Evolutionary conservation across 1,140 invertebrate genomes (phyloP), one percentile per base, ranked within the genome.

Genomic region (Nephila pilipes): DNA sequence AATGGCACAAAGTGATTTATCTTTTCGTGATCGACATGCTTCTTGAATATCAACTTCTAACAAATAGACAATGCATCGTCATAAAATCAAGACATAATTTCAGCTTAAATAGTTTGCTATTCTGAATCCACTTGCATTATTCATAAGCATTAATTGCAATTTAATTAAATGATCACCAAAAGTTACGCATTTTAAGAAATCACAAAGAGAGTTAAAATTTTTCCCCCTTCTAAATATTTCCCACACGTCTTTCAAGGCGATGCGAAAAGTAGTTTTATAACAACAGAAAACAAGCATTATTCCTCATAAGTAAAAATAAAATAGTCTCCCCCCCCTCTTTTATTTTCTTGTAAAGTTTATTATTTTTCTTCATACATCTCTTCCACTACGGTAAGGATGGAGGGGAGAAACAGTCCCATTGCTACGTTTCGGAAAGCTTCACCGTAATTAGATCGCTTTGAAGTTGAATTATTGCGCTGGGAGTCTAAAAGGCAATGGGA

Each of bases 381-480:
- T 36, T 36, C 32, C 32, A 32, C 16, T 3, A 18, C 29, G 10
- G 1, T 18, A 29, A 75, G 4, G 69, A 29, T 3, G 25, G 29
- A 14, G 4, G 29, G 69, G 25, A 29, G 12, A 25, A 3, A 5
- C 63, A 75, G 69, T 75, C 69, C 69, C 69, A 16, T 75, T 75
- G 29, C 29, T 75, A 18, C 69, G 69, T 75, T 75, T 75, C 69
- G 69, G 69, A 75, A 75, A 75, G 69, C 69, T 55, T 18, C 36
- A 54, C 38, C 80, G 80, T 81, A 81, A 81, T 81, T 81, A 81
- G 80, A 81, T 81, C 80, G 80, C 80, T 81, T 81, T 81, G 80
- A 81, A 81, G 80, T 81, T 81, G 46, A 81, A 81, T 81, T 81
- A 81, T 81, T 29, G 80, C 25, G n/a, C 36, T 55, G 80, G 69